A percentile compares a stretch with the other conserved stretches of the same genome.
Conservation (phyloP, 2,797 vertebrate species). For the Vultur gryphus region DNA sequence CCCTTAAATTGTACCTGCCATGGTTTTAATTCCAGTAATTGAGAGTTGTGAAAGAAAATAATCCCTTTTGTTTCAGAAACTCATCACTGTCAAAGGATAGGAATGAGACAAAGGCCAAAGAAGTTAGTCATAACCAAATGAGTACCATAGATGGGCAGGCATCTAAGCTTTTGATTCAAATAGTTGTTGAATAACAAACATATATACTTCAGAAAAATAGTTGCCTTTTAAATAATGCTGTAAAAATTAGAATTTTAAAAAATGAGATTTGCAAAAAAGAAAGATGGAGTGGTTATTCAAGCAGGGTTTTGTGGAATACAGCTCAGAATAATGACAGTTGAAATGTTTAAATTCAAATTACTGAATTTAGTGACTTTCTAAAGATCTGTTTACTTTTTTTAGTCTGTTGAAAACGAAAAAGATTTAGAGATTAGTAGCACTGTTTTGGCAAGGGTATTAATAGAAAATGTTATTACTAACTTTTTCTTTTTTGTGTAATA, state of each 20-base stretch:
- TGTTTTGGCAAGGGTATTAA: conserved; percentile 3
- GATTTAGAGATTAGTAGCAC: neutral
- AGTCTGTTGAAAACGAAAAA: neutral
- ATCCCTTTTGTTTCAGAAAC: conserved; percentile 45
- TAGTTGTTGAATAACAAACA: conserved; percentile 28
- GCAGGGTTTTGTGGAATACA: neutral
- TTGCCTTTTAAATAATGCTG: neutral
- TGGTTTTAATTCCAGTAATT: neutral
- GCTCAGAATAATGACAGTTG: neutral
- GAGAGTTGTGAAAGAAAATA: conserved; percentile 30
- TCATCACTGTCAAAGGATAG: conserved; percentile 49
- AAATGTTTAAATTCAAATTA: neutral
- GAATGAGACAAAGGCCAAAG: conserved; percentile 55
- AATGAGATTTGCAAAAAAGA: neutral
- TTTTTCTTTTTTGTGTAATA: conserved; percentile 24
- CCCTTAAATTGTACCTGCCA: conserved; percentile 19
- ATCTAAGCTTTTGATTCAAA: conserved; percentile 50
- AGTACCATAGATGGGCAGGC: conserved; percentile 56
- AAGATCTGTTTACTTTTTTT: neutral
- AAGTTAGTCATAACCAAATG: conserved; percentile 56
- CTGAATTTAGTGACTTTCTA: neutral
- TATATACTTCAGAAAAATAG: neutral
- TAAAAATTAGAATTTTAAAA: neutral
- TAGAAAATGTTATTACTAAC: conserved; percentile 50
- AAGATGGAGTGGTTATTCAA: neutral